phyloP scores from a whole-genome alignment of 1,140 invertebrate species.

The Macrocentrus cingulum region DNA sequence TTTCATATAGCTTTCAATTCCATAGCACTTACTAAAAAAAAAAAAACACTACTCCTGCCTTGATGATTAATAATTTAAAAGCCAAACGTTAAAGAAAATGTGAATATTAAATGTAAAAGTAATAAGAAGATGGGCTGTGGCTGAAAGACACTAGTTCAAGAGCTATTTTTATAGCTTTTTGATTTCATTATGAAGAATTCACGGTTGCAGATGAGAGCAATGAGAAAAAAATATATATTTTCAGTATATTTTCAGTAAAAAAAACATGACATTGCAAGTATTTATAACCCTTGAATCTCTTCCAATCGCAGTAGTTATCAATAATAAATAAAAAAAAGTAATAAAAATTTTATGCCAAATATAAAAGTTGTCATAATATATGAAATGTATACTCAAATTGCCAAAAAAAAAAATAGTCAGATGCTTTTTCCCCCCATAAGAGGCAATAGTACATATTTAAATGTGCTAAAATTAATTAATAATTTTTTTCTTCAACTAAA shows the following conservation, averaged over 20 bases:
- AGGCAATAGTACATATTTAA: too few species aligned
- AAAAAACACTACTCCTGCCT: constrained; percentile 53
- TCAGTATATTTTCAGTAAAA: constrained; percentile 52
- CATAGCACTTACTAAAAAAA: constrained; percentile 19
- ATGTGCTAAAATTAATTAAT: too few species aligned
- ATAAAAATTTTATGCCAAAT: too few species aligned
- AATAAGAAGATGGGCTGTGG: constrained; percentile 55
- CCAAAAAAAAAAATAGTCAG: too few species aligned
- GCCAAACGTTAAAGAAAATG: constrained; percentile 20
- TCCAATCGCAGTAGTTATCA: too few species aligned
- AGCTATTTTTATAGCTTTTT: constrained; percentile 61
- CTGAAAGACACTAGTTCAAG: constrained; percentile 46
- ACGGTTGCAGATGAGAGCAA: constrained; percentile 27
- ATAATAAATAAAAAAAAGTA: too few species aligned
- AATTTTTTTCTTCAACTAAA: too few species aligned
- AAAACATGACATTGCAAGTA: constrained; percentile 6
- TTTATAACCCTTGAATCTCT: too few species aligned
- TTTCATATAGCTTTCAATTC: constrained; percentile 38
- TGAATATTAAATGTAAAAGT: constrained; percentile 46
- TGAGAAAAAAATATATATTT: constrained; percentile 55
- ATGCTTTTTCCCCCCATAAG: too few species aligned
- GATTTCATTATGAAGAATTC: constrained; percentile 45
- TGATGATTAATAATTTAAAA: constrained; percentile 35
- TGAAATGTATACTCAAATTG: too few species aligned
- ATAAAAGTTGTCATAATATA: too few species aligned